Evolutionary conservation across 2,888 invertebrate species (phyloP).

Genomic region (Ctena decussata): DNA sequence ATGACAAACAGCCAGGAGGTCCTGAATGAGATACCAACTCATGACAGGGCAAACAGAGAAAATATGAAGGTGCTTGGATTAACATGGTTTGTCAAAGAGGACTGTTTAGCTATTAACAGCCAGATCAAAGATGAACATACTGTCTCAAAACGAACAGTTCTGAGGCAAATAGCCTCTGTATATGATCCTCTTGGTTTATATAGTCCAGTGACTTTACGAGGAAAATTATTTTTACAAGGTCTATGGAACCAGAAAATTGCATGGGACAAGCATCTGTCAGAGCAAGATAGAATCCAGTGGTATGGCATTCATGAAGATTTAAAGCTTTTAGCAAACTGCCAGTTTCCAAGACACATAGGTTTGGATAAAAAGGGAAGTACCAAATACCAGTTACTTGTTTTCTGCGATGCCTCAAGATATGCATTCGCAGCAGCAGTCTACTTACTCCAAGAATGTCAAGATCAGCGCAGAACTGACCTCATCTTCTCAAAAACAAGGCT

Average conservation of each 20-base stretch:
- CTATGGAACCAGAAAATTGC: slow-evolving; percentile 1
- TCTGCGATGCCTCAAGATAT: slow-evolving; percentile 20
- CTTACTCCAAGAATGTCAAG: neutral
- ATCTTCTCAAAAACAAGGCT: neutral
- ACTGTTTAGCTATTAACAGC: neutral
- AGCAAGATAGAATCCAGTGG: too few species aligned
- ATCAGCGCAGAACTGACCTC: neutral
- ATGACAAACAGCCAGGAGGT: slow-evolving; percentile 11
- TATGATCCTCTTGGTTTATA: slow-evolving; percentile 9
- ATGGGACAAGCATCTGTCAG: too few species aligned
- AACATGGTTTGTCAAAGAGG: slow-evolving; percentile 13
- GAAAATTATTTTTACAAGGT: slow-evolving; percentile 8
- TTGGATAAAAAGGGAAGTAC: neutral
- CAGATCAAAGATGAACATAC: neutral
- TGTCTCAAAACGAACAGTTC: too few species aligned
- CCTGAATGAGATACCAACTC: neutral
- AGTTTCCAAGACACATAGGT: neutral
- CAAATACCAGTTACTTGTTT: neutral
- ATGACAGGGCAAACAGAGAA: neutral
- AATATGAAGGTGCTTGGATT: neutral
- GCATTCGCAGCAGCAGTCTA: slow-evolving; percentile 32
- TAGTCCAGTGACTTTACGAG: slow-evolving; percentile 7
- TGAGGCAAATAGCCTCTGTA: neutral
- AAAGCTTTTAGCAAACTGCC: neutral
- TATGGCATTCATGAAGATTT: neutral